A percentile compares a stretch with the other conserved stretches of the same genome.
These are phyloP conservation scores for Pomatostomus ruficeps DNA, from an alignment of 2,113 vertebrate species.

Conservation along the genomic window DNA sequence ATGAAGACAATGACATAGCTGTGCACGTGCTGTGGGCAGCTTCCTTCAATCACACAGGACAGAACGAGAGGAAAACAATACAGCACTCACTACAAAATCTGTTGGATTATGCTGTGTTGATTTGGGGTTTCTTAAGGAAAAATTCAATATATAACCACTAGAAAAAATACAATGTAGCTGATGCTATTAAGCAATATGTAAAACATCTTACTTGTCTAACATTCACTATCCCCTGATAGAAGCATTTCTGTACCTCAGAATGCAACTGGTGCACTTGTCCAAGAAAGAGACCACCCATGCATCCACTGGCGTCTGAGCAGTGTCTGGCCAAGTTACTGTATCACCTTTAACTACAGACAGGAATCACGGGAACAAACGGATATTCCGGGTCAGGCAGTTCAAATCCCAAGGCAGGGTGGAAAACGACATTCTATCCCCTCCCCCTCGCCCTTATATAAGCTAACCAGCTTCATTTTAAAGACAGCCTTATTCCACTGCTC, in stretches of 20 bases:
- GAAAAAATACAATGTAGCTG: not conserved
- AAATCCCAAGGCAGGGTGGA: not conserved
- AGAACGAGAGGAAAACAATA: not conserved
- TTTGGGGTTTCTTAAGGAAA: not conserved
- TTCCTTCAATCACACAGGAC: not conserved
- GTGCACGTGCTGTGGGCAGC: not conserved
- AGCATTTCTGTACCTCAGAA: not conserved
- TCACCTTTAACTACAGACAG: not conserved
- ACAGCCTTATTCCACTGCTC: not conserved
- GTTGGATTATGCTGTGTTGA: not conserved
- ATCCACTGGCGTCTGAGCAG: not conserved
- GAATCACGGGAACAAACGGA: rapidly evolving
- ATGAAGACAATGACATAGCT: not conserved
- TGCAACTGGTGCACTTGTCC: not conserved
- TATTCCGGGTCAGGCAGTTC: not conserved
- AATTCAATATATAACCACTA: not conserved
- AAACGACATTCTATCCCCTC: not conserved
- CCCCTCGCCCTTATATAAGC: not conserved
- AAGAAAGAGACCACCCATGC: not conserved
- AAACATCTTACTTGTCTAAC: not conserved
- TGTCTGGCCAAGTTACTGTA: not conserved
- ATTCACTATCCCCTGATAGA: not conserved
- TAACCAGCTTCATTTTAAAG: not conserved
- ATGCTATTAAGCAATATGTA: not conserved
- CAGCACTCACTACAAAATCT: not conserved